Percentiles rank a stretch among this genome's conserved stretches.
Conservation (phyloP, 2,888 invertebrate species). For the Caenorhabditis japonica region DNA sequence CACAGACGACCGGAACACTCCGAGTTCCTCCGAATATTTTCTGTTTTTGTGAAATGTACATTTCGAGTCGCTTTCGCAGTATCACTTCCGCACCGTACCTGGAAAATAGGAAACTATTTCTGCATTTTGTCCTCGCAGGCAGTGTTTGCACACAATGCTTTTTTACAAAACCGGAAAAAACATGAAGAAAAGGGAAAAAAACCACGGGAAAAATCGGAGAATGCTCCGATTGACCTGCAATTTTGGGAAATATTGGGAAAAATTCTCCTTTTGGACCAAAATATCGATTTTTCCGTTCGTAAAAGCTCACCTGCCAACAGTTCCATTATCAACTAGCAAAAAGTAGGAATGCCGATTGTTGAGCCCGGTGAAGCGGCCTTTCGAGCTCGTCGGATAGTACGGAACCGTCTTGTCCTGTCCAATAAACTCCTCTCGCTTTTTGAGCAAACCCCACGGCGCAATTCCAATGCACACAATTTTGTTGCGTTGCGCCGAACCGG, state of each 20-base stretch:
- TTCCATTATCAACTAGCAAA: conserved; percentile 97
- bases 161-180: too few species aligned
- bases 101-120: too few species aligned
- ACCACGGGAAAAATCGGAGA: too few species aligned
- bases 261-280: too few species aligned
- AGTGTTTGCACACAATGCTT: too few species aligned
- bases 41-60: conserved; percentile 83
- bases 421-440: conserved; percentile 70
- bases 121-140: too few species aligned
- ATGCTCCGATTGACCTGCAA: too few species aligned
- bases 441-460: conserved; percentile 96
- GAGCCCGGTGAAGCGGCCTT: conserved; percentile 79
- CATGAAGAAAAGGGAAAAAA: too few species aligned
- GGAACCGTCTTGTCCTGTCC: conserved; percentile 71
- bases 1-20: conserved; percentile 86
- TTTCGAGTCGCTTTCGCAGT: conserved; percentile 91
- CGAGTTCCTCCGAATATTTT: conserved; percentile 64
- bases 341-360: conserved; percentile 98
- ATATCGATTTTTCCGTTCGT: too few species aligned
- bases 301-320: conserved; percentile 84
- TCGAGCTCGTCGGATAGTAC: conserved; percentile 68
- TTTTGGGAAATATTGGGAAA: too few species aligned
- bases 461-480: conserved; percentile 92
- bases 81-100: conserved; percentile 85
- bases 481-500: conserved; percentile 65